Evolutionary conservation across 2,113 vertebrate species (phyloP).

Genomic region (Grammomys dolichurus): DNA sequence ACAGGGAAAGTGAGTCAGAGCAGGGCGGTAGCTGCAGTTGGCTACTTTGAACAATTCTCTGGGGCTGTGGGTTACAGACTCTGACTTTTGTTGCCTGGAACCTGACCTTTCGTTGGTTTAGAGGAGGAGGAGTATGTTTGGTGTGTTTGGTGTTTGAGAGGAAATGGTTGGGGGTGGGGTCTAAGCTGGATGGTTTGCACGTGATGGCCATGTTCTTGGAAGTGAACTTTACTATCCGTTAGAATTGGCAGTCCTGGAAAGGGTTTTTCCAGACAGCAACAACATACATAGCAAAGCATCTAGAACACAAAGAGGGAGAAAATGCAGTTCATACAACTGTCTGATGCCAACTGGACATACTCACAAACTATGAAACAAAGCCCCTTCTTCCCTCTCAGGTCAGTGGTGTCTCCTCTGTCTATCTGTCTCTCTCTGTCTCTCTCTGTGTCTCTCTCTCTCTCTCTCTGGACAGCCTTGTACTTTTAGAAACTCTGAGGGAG

Average conservation of each 20-base stretch:
- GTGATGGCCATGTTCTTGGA: background rate
- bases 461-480: no score
- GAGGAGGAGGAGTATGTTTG: background rate
- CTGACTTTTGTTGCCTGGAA: no score
- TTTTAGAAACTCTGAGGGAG: no score
- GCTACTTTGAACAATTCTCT: background rate
- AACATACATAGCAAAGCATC: background rate
- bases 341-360: no score
- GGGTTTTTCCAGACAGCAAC: background rate
- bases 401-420: no score
- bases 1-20: background rate
- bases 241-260: background rate
- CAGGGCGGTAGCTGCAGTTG: background rate
- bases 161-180: background rate
- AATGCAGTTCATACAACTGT: background rate
- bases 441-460: no score
- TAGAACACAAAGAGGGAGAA: background rate
- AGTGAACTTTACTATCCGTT: background rate
- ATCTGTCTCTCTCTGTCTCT: no score
- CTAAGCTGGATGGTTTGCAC: background rate
- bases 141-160: background rate
- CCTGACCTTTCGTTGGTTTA: background rate
- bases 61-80: no score
- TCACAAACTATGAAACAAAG: no score
- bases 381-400: no score